Conservation (phyloP, 2,888 invertebrate species). For the Serripes groenlandicus region DNA sequence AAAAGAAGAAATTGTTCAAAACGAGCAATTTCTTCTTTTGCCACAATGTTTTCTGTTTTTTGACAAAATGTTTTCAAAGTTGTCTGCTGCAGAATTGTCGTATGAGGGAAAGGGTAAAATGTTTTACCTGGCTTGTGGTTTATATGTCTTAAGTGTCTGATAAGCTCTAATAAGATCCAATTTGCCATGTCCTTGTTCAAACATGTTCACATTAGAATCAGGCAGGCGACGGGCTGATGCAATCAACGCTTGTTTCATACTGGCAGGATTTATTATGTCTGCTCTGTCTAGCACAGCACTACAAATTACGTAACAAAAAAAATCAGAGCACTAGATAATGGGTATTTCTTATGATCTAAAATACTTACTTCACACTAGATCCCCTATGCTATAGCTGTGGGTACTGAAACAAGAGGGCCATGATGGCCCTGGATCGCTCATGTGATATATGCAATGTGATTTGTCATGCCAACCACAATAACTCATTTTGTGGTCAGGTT, state of each 20-base stretch:
- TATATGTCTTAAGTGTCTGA: conserved; percentile 90
- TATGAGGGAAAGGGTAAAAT: background rate
- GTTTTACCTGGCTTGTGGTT: conserved; percentile 89
- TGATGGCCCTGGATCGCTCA: too few relatives aligned
- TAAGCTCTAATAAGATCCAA: conserved; percentile 96
- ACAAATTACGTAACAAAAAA: conserved; percentile 33
- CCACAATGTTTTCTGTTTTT: conserved; percentile 7
- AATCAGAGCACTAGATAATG: too few relatives aligned
- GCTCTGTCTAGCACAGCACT: conserved; percentile 87
- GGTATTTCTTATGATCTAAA: too few relatives aligned
- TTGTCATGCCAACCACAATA: too few relatives aligned
- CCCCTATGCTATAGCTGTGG: too few relatives aligned
- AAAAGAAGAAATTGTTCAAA: too few relatives aligned
- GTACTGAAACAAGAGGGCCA: too few relatives aligned
- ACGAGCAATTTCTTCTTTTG: background rate
- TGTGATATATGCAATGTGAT: too few relatives aligned
- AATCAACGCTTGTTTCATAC: conserved; percentile 98
- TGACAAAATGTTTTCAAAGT: background rate
- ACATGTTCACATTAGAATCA: conserved; percentile 92
- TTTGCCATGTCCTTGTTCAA: conserved; percentile 98
- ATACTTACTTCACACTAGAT: too few relatives aligned
- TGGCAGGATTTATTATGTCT: conserved; percentile 91
- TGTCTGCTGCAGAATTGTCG: background rate
- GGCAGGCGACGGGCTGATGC: conserved; percentile 94
- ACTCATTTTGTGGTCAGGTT: too few relatives aligned